Conservation (phyloP, 2,113 vertebrate species). For the Ochotona curzoniae region DNA sequence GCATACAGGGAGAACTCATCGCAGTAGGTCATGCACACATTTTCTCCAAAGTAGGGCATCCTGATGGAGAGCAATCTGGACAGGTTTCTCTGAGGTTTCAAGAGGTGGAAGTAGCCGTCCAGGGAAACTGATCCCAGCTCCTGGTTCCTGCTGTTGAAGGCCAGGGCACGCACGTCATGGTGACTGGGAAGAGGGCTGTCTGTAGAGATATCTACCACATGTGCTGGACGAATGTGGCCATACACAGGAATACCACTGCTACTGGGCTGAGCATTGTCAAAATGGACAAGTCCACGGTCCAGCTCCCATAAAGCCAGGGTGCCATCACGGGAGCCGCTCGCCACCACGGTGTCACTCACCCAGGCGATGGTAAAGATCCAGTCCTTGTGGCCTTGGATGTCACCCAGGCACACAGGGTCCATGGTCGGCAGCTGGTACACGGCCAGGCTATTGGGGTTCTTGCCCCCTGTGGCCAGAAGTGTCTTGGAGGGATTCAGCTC, state of each 20-base stretch:
- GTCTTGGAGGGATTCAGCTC: conserved; percentile 69
- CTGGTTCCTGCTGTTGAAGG: conserved; percentile 94
- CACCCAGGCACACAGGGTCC: conserved; percentile 55
- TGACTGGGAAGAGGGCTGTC: conserved; percentile 93
- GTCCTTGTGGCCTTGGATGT: conserved; percentile 45
- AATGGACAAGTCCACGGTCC: conserved; percentile 88
- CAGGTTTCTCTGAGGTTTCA: conserved; percentile 92
- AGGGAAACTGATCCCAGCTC: conserved; percentile 95
- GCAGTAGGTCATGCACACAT: conserved; percentile 95
- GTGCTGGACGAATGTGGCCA: conserved; percentile 91
- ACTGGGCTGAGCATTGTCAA: conserved; percentile 85
- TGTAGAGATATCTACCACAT: conserved; percentile 93
- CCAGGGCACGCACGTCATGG: conserved; percentile 94
- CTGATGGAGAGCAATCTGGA: conserved; percentile 95
- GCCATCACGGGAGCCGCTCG: conserved; percentile 92
- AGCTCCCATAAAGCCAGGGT: conserved; percentile 96
- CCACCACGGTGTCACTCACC: conserved; percentile 46
- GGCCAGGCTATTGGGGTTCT: conserved; percentile 67
- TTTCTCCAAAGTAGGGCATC: conserved; percentile 95
- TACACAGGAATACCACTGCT: conserved; percentile 91
- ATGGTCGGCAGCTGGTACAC: conserved; percentile 58
- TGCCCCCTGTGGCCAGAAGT: conserved; percentile 46
- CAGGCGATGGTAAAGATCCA: conserved; percentile 66
- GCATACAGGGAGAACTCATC: conserved; percentile 95
- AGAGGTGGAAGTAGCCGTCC: conserved; percentile 97